These are phyloP conservation scores for Rana temporaria DNA, from an alignment of 2,113 vertebrate genomes.

Conservation along the genomic window DNA sequence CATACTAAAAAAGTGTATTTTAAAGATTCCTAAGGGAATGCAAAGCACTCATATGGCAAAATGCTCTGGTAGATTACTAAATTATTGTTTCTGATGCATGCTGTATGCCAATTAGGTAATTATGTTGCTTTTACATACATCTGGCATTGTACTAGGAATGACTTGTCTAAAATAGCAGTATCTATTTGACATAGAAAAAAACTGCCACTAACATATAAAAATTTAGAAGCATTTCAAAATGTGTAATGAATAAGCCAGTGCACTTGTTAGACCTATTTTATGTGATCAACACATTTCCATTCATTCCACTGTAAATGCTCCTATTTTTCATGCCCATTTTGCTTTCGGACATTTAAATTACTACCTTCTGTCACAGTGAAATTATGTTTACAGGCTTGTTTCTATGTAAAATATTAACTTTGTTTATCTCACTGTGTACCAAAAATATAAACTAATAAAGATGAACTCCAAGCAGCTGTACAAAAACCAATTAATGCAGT, in stretches of 20 bases:
- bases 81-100: neutral
- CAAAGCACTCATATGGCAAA: conserved; percentile 8
- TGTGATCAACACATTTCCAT: too few relatives aligned
- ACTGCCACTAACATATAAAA: neutral
- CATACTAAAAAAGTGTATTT: neutral
- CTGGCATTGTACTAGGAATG: neutral
- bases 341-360: too few relatives aligned
- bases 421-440: too few relatives aligned
- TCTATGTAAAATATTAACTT: too few relatives aligned
- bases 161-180: conserved; percentile 27
- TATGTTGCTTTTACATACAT: neutral
- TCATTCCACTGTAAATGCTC: too few relatives aligned
- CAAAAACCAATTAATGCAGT: too few relatives aligned
- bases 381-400: too few relatives aligned
- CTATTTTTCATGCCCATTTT: too few relatives aligned
- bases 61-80: conserved; percentile 23
- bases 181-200: neutral
- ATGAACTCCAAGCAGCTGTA: too few relatives aligned
- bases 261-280: neutral
- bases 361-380: too few relatives aligned
- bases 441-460: too few relatives aligned
- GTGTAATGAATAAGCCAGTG: neutral
- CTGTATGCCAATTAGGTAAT: conserved; percentile 17
- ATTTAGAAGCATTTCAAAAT: neutral
- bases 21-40: conserved; percentile 11